A percentile compares a stretch with the other conserved stretches of the same genome.
Conservation (phyloP, 2,888 invertebrate genomes). For the Sipha maydis region DNA sequence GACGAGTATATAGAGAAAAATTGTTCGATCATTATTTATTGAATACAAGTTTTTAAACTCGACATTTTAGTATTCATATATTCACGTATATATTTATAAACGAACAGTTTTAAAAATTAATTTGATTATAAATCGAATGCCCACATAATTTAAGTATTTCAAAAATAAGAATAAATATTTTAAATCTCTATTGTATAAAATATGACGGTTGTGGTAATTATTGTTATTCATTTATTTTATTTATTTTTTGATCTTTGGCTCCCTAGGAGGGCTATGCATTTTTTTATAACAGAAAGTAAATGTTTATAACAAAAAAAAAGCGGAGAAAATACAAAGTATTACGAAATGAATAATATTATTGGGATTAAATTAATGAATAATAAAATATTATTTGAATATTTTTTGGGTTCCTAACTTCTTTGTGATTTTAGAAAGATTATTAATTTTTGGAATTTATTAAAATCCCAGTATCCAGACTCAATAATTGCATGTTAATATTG, state of each 20-base stretch:
- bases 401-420: neutral
- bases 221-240: too few relatives aligned
- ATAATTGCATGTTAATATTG: neutral
- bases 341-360: too few relatives aligned
- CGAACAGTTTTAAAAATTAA: neutral
- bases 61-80: too few relatives aligned
- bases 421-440: neutral
- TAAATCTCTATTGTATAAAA: neutral
- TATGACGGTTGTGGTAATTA: neutral
- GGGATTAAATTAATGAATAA: neutral
- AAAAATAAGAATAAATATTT: neutral
- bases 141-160: neutral
- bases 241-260: neutral
- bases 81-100: neutral
- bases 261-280: neutral
- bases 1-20: too few relatives aligned
- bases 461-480: neutral
- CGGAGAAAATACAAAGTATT: too few relatives aligned
- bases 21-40: too few relatives aligned
- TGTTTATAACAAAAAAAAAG: neutral
- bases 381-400: neutral
- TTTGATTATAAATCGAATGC: neutral
- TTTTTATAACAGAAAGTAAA: neutral
- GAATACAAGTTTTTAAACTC: too few relatives aligned
- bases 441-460: neutral